Base-by-base conservation (phyloP, 2,113 vertebrate species). In the Cariama cristata region DNA sequence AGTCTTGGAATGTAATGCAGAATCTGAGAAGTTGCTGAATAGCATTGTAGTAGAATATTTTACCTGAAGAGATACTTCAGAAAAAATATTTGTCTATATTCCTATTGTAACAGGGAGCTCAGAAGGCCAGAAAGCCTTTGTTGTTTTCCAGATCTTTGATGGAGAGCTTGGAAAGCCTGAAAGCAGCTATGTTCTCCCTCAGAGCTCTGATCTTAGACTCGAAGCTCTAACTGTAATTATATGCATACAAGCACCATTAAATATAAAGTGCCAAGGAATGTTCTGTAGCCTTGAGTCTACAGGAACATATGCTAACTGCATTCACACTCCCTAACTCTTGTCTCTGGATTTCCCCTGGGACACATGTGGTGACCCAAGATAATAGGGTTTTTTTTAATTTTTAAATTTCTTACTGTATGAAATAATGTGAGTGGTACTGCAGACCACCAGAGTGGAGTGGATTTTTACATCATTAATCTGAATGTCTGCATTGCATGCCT, bases 401-500 rank as follows among this genome's bases (percentile, higher is more conserved):
- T 88, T 12, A 52, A 16, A 53, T 67, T 40, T 59, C 22, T 21
- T 79, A 8, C 15, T 30, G 2, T 49, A 26, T 52, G 6, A 79
- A 83, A 74, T 79, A 66, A 82, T 21, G 8, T 0, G 2, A 38
- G 14, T 35, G 38, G 35, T 19, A 38, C 23, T 79, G 11, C 20
- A 72, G 9, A 4, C 14, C 28, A 33, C 32, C 0, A 0, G 14
- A 71, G 13, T 35, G 16, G 21, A 82, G 18, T 11, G 10, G 0
- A 4, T 24, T 71, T 59, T 59, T 40, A 23, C 6, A 63, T 5
- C 49, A 24, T 68, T 72, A 84, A 86, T 63, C 28, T 35, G 18
- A 64, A 81, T 26, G 45, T 33, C 11, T 23, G 19, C 4, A 13
- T 17, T 44, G 10, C 20, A 62, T 40, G 16, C 15, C 17, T 32